Evolutionary conservation across 1,140 invertebrate genomes (phyloP).

Genomic region (Leguminivora glycinivorella): DNA sequence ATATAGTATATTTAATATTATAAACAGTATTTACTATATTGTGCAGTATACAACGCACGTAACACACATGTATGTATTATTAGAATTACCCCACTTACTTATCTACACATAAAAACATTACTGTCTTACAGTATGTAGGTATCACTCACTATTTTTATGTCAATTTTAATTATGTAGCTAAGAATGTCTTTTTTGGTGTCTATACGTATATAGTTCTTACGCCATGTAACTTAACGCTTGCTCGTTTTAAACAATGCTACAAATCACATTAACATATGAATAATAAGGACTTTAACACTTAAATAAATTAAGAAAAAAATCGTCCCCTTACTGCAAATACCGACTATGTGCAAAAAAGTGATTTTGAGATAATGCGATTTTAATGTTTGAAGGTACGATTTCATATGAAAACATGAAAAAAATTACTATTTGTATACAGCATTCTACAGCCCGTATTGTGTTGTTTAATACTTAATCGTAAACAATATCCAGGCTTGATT

Average conservation of each 20-base stretch:
- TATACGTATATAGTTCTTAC: slow-evolving; percentile 65
- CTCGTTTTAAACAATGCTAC: not conserved
- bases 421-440: too few relatives aligned
- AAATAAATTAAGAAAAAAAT: not conserved
- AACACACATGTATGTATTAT: slow-evolving; percentile 58
- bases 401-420: too few relatives aligned
- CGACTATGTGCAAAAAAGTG: too few relatives aligned
- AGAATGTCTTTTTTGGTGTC: slow-evolving; percentile 63
- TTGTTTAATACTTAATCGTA: too few relatives aligned
- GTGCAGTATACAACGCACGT: slow-evolving; percentile 75
- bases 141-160: slow-evolving; percentile 64
- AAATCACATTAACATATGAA: not conserved
- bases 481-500: too few relatives aligned
- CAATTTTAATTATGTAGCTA: slow-evolving; percentile 62
- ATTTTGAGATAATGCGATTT: too few relatives aligned
- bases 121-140: slow-evolving; percentile 76
- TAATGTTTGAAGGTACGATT: too few relatives aligned
- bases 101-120: slow-evolving; percentile 71
- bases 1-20: slow-evolving; percentile 66
- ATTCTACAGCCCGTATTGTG: too few relatives aligned
- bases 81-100: slow-evolving; percentile 49
- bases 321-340: too few relatives aligned
- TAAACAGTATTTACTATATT: slow-evolving; percentile 68
- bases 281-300: not conserved
- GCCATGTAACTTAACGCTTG: slow-evolving; percentile 44